These are phyloP conservation scores for Chauna torquata DNA, from an alignment of 2,113 vertebrate species.

Conservation along the genomic window DNA sequence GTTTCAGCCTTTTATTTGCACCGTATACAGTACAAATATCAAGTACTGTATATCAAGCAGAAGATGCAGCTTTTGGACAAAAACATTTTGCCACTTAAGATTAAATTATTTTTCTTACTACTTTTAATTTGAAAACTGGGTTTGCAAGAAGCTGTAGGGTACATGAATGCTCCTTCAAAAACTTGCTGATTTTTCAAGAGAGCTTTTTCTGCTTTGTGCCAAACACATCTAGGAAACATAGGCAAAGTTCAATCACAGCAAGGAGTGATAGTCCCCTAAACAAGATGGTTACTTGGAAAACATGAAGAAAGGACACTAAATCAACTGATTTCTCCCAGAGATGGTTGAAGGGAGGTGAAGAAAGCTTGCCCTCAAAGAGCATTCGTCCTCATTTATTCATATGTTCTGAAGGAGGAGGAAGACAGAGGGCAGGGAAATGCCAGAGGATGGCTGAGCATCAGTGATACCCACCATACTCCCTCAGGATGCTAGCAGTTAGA, in stretches of 20 bases:
- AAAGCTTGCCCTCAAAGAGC: neutral
- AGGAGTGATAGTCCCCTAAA: neutral
- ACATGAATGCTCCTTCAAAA: neutral
- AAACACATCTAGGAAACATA: neutral
- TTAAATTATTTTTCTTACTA: neutral
- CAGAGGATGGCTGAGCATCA: neutral
- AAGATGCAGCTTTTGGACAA: neutral
- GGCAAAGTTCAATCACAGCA: neutral
- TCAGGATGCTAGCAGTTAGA: neutral
- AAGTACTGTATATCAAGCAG: too few species aligned
- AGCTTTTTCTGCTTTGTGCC: neutral
- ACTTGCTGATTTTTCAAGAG: neutral
- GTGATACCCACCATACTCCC: rapidly evolving
- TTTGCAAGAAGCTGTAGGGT: neutral
- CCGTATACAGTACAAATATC: too few species aligned
- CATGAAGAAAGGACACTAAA: neutral
- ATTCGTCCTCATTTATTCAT: neutral
- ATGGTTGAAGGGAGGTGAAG: neutral
- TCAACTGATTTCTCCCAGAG: neutral
- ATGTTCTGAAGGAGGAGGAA: neutral
- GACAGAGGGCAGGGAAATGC: neutral
- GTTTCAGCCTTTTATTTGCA: neutral
- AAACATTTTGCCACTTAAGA: neutral
- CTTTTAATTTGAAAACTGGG: neutral
- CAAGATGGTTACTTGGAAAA: neutral